phyloP scores from a whole-genome alignment of 2,888 invertebrate species.

The Orthosia gothica region DNA sequence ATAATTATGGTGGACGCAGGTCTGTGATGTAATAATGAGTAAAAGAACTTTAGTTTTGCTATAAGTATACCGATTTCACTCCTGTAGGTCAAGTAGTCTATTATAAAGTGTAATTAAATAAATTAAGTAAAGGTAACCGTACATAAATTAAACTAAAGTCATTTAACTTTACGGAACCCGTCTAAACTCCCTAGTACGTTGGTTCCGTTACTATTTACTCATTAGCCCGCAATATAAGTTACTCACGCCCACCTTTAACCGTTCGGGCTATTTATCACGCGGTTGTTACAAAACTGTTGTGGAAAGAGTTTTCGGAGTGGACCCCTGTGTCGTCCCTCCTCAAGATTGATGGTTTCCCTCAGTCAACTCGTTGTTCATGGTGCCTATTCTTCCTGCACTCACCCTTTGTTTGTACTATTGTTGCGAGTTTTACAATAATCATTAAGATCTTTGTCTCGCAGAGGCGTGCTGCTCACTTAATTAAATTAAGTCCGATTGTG shows the following conservation, averaged over 20 bases:
- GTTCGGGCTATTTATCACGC: conserved; percentile 85
- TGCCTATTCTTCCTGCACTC: conserved; percentile 74
- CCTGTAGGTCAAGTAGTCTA: background rate
- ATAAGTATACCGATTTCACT: background rate
- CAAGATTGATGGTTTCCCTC: conserved; percentile 86
- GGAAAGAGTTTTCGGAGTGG: conserved; percentile 85
- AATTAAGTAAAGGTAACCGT: conserved; percentile 52
- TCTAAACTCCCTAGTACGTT: conserved; percentile 52
- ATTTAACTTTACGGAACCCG: conserved; percentile 60
- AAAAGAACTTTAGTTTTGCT: background rate
- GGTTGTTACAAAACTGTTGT: conserved; percentile 85
- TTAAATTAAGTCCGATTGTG: conserved; percentile 65
- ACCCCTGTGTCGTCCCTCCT: conserved; percentile 85
- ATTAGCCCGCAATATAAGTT: conserved; percentile 76
- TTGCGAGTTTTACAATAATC: conserved; percentile 77
- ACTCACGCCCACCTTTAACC: conserved; percentile 77
- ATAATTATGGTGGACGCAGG: no score
- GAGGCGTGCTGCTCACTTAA: conserved; percentile 66
- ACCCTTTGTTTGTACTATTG: conserved; percentile 79
- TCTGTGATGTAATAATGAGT: background rate
- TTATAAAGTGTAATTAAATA: conserved; percentile 61
- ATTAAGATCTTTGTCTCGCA: conserved; percentile 73
- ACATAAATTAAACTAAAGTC: conserved; percentile 58
- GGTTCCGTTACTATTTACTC: conserved; percentile 68
- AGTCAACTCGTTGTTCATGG: conserved; percentile 78